Base-by-base conservation (phyloP, 2,888 invertebrate species). In the Gryllus longicercus region DNA sequence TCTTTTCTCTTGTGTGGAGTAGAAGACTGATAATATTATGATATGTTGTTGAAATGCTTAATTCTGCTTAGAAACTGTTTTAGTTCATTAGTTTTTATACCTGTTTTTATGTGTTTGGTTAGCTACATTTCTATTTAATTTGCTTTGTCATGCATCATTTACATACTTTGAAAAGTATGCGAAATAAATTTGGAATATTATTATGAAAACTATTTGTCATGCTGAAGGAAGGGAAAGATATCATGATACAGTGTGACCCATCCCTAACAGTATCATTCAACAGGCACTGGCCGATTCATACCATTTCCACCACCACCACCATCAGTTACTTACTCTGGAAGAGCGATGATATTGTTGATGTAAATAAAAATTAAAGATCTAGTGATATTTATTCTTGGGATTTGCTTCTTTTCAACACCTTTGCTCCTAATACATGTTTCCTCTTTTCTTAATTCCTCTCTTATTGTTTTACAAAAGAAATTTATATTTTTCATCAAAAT, bases 331-430 rank as follows among this genome's bases (percentile, higher is more conserved):
- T 49, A 77, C 77, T 77, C 77, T 77, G 77, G 77, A 77, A 77
- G 50, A 77, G 18, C 14, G 50, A n/a, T 77, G 77, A 77, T 77
- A 77, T 50, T 77, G 77, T 77, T 77, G 77, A 77, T 77, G 77
- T 77, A 77, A 77, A 77, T 77, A 50, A 77, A 23, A 77, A 77
- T 77, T 77, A 77, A 77, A 77, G 77, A 77, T 50, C 77, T 77
- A 77, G 77, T 77, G 77, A 77, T 50, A 77, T 77, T 77, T 77
- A 49, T 49, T 49, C 50, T 50, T 77, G 77, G n/a, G 49, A 49
- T 11, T n/a, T 75, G 14, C 75, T 25, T 75, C 21, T 75, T 75
- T 25, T 25, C 14, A 75, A 75, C 21, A 14, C 63, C 63, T 63
- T 3, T 63, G 8, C 8, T 38, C 38, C 63, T 63, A 63, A 63